phyloP scores from a whole-genome alignment of 2,888 invertebrate species.

The Nomada ruficornis region DNA sequence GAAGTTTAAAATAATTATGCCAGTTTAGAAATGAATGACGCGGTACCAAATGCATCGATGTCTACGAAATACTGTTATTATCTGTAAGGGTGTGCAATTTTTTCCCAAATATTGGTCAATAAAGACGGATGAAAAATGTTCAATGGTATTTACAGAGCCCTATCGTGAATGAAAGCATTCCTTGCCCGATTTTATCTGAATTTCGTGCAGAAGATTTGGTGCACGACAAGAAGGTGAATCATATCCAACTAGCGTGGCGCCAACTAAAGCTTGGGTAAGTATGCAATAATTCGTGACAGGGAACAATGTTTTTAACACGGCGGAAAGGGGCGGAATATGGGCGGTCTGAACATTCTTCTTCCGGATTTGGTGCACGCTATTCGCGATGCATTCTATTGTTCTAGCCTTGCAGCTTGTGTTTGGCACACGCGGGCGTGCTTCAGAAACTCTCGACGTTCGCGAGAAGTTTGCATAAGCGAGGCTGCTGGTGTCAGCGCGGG shows the following conservation, averaged over 20 bases:
- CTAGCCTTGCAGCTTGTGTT: conserved; percentile 61
- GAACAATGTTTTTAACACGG: conserved; percentile 40
- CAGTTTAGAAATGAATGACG: no score
- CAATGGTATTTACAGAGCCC: no score
- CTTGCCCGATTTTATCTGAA: not conserved
- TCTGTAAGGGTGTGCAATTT: no score
- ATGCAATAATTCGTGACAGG: conserved; percentile 30
- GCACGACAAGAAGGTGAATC: not conserved
- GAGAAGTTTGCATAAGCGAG: conserved; percentile 74
- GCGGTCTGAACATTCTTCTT: conserved; percentile 36
- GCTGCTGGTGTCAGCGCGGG: conserved; percentile 53
- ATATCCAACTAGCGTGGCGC: not conserved
- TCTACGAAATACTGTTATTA: no score
- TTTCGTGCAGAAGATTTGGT: not conserved
- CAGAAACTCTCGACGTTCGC: conserved; percentile 61
- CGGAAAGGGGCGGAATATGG: not conserved
- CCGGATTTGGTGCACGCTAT: conserved; percentile 27
- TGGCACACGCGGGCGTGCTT: conserved; percentile 61
- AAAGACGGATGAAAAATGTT: no score
- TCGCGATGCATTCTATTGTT: conserved; percentile 47
- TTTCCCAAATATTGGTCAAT: no score
- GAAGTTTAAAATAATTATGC: no score
- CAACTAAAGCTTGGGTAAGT: conserved; percentile 34
- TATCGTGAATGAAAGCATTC: no score
- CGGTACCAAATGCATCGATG: no score